Base-by-base conservation (phyloP, 2,797 vertebrate species). In the Epinephelus coioides region DNA sequence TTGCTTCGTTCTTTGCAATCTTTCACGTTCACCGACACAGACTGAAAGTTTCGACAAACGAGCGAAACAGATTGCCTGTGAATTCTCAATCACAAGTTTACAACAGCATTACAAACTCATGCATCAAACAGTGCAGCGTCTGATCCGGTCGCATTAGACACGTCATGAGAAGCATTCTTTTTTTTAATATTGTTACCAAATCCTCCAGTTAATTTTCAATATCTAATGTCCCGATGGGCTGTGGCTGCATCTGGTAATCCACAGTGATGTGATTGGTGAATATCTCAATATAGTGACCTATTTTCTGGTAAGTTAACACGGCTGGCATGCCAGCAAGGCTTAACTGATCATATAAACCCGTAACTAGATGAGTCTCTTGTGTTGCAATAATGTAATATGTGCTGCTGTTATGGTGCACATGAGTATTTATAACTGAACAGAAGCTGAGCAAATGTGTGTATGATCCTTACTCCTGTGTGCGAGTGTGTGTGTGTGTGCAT, bases 241-340 rank as follows among this genome's bases (percentile, higher is more conserved):
- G 70, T 65, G 86, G 83, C 84, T 84, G 86, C 70, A 78, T 86
- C 82, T 83, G 81, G 78, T 95, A 95, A 95, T 95, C 94, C 93
- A 91, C 78, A 60, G 78, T 91, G 89, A 93, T 92, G 91, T 94
- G 94, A 95, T 93, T 94, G 93, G 91, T 85, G 90, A 91, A 83
- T 89, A 92, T 91, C 91, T 92, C 89, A 83, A 92, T 88, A 91
- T 76, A 89, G 85, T 92, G 93, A 94, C 92, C 93, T 93, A 93
- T 89, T 94, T 94, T 88, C 65, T 59, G 64, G 83, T 73, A 89
- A 73, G 86, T 85, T 81, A 89, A 89, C 79, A 59, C 25, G 40
- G 75, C 81, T 82, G 86, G 46, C 79, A 76, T 87, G 84, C 84
- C 80, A 70, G 81, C 63, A 69, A 86, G 88, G 90, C 86, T 94